A percentile compares a stretch with the other conserved stretches of the same genome.
Conservation (phyloP, 2,797 vertebrate species). For the Oreochromis mossambicus region DNA sequence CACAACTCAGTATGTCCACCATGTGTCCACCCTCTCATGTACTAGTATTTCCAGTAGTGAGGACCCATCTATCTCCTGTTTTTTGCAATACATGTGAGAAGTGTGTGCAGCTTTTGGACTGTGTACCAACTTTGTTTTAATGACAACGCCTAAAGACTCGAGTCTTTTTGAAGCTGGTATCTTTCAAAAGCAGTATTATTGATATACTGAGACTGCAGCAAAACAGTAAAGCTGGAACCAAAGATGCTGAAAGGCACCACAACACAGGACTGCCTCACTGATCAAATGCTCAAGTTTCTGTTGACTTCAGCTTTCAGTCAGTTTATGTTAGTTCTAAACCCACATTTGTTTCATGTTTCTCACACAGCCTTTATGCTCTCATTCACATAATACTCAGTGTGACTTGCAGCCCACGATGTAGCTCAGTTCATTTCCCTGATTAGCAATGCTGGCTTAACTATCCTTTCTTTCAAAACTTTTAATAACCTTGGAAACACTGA, state of each 20-base stretch:
- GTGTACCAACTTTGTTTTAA: neutral
- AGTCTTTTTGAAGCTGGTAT: neutral
- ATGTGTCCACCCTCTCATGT: neutral
- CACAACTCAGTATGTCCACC: neutral
- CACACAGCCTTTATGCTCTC: neutral
- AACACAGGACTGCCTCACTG: neutral
- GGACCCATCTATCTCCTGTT: neutral
- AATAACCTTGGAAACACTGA: neutral
- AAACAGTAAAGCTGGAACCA: neutral
- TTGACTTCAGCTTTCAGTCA: neutral
- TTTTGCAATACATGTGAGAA: neutral
- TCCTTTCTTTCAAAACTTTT: neutral
- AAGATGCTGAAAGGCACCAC: neutral
- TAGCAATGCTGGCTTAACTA: neutral
- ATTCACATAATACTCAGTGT: neutral
- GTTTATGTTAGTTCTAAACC: neutral
- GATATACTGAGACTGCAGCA: neutral
- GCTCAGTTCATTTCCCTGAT: neutral
- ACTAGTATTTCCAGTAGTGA: neutral
- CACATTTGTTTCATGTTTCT: neutral
- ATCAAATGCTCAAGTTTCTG: neutral
- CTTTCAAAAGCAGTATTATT: neutral
- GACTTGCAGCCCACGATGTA: neutral
- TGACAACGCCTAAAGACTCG: neutral
- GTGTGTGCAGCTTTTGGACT: neutral